phyloP scores from a whole-genome alignment of 2,113 vertebrate species.

The Hylia prasina region DNA sequence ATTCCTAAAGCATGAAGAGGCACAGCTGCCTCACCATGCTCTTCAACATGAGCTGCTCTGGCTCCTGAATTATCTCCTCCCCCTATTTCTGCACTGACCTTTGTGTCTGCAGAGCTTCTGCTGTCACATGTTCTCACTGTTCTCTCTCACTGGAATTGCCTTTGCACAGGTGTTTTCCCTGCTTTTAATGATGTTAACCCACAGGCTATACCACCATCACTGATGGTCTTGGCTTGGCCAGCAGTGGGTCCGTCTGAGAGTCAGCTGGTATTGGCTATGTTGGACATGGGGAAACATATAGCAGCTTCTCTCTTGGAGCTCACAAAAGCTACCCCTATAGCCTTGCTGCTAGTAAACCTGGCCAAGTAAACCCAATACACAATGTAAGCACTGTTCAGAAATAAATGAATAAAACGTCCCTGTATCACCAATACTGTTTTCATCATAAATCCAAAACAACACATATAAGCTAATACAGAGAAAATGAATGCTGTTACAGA shows the following conservation, averaged over 20 bases:
- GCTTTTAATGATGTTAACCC: background rate
- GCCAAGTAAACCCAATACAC: background rate
- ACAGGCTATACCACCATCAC: background rate
- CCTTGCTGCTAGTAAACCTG: background rate
- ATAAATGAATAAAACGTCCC: background rate
- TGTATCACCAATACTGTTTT: background rate
- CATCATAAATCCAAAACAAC: background rate
- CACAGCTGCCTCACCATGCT: background rate
- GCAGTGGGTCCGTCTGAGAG: background rate
- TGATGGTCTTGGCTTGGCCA: background rate
- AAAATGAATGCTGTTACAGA: background rate
- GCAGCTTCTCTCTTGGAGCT: too few species aligned
- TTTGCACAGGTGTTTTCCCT: rapidly evolving
- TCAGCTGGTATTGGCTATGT: background rate
- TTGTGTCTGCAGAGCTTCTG: background rate
- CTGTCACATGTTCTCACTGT: too few species aligned
- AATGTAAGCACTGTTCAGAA: background rate
- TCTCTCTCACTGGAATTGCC: background rate
- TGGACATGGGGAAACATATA: background rate
- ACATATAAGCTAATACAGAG: background rate
- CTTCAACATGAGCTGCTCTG: background rate
- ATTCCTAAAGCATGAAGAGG: background rate
- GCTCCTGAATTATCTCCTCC: background rate
- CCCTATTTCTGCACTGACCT: background rate
- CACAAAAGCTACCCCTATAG: background rate